Conservation (phyloP, 2,797 vertebrate genomes). For the Astyanax mexicanus region DNA sequence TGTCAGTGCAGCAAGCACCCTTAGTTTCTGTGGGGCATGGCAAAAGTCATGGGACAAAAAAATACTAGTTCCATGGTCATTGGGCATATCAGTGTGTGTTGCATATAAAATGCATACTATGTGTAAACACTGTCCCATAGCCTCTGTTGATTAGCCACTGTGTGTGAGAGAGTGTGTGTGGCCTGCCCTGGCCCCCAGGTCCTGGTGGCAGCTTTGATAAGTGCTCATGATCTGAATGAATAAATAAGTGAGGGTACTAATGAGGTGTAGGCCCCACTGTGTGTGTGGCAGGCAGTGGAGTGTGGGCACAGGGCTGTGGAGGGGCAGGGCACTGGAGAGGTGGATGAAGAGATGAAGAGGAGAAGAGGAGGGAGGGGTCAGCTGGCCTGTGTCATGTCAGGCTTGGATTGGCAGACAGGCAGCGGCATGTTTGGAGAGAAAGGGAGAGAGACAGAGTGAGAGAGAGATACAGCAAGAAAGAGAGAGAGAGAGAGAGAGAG, state of each 20-base stretch:
- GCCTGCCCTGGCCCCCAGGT: conserved; percentile 4
- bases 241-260: conserved; percentile 74
- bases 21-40: too few species aligned
- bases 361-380: conserved; percentile 10
- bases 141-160: conserved; percentile 4
- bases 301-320: conserved; percentile 5
- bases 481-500: conserved; percentile 53
- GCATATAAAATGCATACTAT: too few species aligned
- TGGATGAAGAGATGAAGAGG: conserved; percentile 1
- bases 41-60: too few species aligned
- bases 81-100: too few species aligned
- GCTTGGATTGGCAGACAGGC: conserved; percentile 68
- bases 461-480: too few species aligned
- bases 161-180: neutral
- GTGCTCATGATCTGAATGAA: conserved; percentile 64
- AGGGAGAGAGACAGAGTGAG: conserved; percentile 41
- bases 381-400: conserved; percentile 72
- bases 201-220: conserved; percentile 62
- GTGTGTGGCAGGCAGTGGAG: conserved; percentile 23
- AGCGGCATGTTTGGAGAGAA: conserved; percentile 52
- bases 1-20: too few species aligned
- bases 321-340: neutral
- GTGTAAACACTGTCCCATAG: too few species aligned
- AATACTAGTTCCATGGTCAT: too few species aligned
- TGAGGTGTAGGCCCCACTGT: conserved; percentile 66